Conservation (phyloP, 2,888 invertebrate species). For the Plebejus anna region DNA sequence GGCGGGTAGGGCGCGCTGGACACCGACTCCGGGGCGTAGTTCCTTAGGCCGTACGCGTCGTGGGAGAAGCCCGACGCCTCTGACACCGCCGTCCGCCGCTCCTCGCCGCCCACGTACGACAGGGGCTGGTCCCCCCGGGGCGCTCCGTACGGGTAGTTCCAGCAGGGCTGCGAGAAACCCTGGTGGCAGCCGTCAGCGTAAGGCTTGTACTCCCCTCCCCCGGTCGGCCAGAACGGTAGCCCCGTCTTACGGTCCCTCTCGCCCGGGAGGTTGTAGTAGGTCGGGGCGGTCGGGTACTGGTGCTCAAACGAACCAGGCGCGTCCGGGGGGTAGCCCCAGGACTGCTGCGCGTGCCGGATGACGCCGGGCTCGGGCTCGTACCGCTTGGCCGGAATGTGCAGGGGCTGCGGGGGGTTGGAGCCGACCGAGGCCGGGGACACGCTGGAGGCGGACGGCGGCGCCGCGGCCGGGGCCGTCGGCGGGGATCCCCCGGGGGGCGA, state of each 20-base stretch:
- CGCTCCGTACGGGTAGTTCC: conserved; percentile 84
- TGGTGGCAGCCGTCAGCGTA: conserved; percentile 83
- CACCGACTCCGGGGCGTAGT: conserved; percentile 86
- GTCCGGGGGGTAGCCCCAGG: conserved; percentile 87
- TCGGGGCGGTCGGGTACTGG: conserved; percentile 84
- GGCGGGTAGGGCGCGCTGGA: conserved; percentile 88
- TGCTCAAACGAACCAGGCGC: conserved; percentile 83
- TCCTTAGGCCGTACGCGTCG: conserved; percentile 87
- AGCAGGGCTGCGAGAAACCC: conserved; percentile 86
- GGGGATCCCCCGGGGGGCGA: conserved; percentile 80
- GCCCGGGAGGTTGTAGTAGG: conserved; percentile 87
- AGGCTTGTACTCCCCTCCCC: conserved; percentile 82
- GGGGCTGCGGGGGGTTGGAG: conserved; percentile 86
- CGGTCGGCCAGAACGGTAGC: conserved; percentile 84
- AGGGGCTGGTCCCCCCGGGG: conserved; percentile 84
- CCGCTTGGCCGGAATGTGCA: conserved; percentile 94
- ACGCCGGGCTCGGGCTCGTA: conserved; percentile 84
- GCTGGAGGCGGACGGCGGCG: conserved; percentile 79
- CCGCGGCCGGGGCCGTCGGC: conserved; percentile 85
- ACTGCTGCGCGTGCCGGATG: conserved; percentile 86
- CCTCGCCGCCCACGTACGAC: conserved; percentile 85
- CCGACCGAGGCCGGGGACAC: conserved; percentile 81
- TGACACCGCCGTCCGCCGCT: conserved; percentile 83
- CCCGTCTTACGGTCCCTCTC: conserved; percentile 82
- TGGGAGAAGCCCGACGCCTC: conserved; percentile 84